Base-by-base conservation (phyloP, 1,140 invertebrate genomes). In the Drosophila orosa region DNA sequence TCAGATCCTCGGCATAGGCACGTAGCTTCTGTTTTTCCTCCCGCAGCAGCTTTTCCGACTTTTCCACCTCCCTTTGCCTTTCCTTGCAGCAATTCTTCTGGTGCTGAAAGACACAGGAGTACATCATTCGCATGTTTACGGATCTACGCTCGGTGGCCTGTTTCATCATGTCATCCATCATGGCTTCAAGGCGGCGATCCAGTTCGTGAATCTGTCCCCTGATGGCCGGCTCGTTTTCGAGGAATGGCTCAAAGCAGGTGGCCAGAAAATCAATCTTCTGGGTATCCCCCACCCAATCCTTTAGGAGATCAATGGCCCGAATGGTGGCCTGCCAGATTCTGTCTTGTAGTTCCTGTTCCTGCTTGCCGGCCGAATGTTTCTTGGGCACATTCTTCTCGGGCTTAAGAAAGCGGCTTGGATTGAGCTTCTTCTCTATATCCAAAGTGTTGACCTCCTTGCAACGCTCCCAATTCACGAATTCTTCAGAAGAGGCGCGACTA, bases 81-180 rank as follows among this genome's bases (percentile, higher is more conserved):
- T 55, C 39, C 12, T 76, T 86, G 24, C 37, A 17, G 12, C 15
- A 12, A 5, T 60, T 52, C 33, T 71, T 56, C 13, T 82, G 67
- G 13, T 73, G 68, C 27, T 73, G 37, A 5, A 76, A 56, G 15
- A 87, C 31, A 10, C 75, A 47, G 17, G 79, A 61, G 29, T 83
- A 83, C 8, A 87, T 31, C 0, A 71, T 74, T 22, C 65, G 63
- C 9, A 82, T 31, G n/a, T 82, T 82, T 29, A 65, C 63, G 22
- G 77, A 68, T 0, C 65, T 61, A 0, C 76, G 56, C 22, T 82
- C 68, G 10, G 63, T 67, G 6, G 63, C 60, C 27, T 71, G 60
- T 9, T 71, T 39, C 0, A 80, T 12, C 35, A 79, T 27, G 3
- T 37, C 39, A 9, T 56, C 40, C 19, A 87, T 22, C 19, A 52